A percentile compares a stretch with the other conserved stretches of the same genome.
phyloP scores from a whole-genome alignment of 2,797 vertebrate species.

The Labeo calbasu region DNA sequence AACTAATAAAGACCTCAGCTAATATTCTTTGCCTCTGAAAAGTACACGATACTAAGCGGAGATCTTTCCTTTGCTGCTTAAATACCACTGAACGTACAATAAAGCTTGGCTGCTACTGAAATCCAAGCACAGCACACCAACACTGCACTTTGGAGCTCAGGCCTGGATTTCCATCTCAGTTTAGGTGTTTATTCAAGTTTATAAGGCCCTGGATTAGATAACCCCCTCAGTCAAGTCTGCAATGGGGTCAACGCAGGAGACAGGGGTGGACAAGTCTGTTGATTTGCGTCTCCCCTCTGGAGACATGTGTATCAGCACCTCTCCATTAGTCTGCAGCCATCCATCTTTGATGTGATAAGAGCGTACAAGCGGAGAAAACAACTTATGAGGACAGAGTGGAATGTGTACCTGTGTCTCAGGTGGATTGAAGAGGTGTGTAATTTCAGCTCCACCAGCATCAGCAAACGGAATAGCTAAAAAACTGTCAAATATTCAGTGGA shows the following conservation, averaged over 20 bases:
- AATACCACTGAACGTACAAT: background rate
- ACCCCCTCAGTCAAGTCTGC: conserved; percentile 29
- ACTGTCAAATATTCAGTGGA: no score
- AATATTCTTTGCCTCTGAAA: background rate
- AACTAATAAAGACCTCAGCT: background rate
- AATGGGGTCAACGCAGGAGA: conserved; percentile 24
- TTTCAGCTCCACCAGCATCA: no score
- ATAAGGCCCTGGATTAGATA: conserved; percentile 26
- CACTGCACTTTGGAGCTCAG: background rate
- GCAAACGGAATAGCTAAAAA: no score
- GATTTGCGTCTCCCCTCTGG: conserved; percentile 24
- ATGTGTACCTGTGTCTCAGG: background rate
- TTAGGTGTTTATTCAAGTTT: background rate
- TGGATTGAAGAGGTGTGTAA: background rate
- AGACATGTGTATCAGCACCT: background rate
- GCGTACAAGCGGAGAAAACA: background rate
- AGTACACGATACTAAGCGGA: background rate
- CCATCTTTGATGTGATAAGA: background rate
- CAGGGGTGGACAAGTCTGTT: conserved; percentile 11
- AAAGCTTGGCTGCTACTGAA: background rate
- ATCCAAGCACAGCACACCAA: background rate
- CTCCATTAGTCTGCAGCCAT: background rate
- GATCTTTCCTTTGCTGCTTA: background rate
- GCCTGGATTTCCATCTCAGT: background rate
- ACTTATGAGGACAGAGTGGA: background rate